Base-by-base conservation (phyloP, 2,113 vertebrate genomes). In the Campylomormyrus numenius region DNA sequence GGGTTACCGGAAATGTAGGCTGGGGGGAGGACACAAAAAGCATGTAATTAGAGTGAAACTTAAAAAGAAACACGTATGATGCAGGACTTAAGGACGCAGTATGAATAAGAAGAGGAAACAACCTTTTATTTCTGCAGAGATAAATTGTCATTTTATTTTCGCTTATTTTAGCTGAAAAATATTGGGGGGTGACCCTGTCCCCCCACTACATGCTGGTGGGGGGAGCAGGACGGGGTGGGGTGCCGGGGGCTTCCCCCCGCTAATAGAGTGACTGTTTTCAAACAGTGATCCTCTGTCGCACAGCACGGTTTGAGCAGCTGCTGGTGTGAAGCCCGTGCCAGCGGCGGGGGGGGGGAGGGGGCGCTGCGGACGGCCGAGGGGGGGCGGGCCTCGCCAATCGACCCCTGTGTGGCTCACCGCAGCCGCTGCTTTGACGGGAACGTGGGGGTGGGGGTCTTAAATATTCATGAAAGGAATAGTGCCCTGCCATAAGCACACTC, bases 1-100 rank as follows among this genome's bases (percentile, higher is more conserved):
- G 98, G 95, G 96, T 97, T 93, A 98, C 96, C 49, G 97, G 97
- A 96, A 99, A 99, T 45, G 98, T 97, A 95, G 97, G 97, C 97
- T 98, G 95, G 92, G 92, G 95, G 91, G 8, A 19, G 88, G 19
- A 39, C 11, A 88, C 21, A 58, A 45, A 0, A 9, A 87, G 48
- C 70, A 19, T 42, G 15, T 77, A 6, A 42, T 77, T 77, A 77
- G 35, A 19, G 31, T 77, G 74, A 42, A 42, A 77, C 13, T 39
- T 27, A 66, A 35, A 74, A 31, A 74, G 66, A 35, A 66, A 74
- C 31, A 17, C 5, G 31, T 5, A 35, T 35, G 27, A 74, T 35
- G 9, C 10, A 31, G 8, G 62, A 66, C 19, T 66, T n/a, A 10
- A 70, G 27, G n/a, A 74, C 0, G 27, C 27, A 31, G 35, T 74